A percentile compares a stretch with the other conserved stretches of the same genome.
phyloP scores from a whole-genome alignment of 1,140 invertebrate species.

The Hormaphis cornu region DNA sequence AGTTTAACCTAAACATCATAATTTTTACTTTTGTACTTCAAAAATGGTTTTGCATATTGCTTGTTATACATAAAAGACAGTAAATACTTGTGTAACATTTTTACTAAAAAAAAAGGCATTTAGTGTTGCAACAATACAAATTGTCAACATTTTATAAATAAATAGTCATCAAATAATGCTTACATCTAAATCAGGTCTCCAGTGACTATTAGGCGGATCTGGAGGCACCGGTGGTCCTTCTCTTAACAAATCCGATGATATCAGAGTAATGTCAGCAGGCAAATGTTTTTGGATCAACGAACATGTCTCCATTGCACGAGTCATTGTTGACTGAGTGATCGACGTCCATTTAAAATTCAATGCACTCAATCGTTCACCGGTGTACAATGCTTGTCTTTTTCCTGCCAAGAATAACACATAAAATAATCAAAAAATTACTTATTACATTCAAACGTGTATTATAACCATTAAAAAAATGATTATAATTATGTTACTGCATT shows the following conservation, averaged over 20 bases:
- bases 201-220: slow-evolving; percentile 77
- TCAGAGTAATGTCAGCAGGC: slow-evolving; percentile 44
- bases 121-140: too few species aligned
- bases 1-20: too few species aligned
- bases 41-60: background rate
- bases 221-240: slow-evolving; percentile 93
- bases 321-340: slow-evolving; percentile 85
- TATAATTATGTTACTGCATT: too few species aligned
- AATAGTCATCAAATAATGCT: slow-evolving; percentile 38
- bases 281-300: slow-evolving; percentile 36
- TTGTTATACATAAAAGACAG: background rate
- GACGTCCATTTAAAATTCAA: slow-evolving; percentile 67
- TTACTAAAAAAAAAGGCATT: too few species aligned
- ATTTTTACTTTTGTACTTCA: too few species aligned
- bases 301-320: slow-evolving; percentile 53
- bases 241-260: slow-evolving; percentile 66
- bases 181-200: slow-evolving; percentile 74
- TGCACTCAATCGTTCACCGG: slow-evolving; percentile 64
- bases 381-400: slow-evolving; percentile 68
- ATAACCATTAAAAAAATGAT: too few species aligned
- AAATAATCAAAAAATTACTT: background rate
- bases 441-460: background rate
- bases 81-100: background rate
- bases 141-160: background rate
- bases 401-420: slow-evolving; percentile 49